Evolutionary conservation across 2,797 vertebrate species (phyloP), one percentile per base, ranked within the genome.

Genomic region (Molossus molossus): DNA sequence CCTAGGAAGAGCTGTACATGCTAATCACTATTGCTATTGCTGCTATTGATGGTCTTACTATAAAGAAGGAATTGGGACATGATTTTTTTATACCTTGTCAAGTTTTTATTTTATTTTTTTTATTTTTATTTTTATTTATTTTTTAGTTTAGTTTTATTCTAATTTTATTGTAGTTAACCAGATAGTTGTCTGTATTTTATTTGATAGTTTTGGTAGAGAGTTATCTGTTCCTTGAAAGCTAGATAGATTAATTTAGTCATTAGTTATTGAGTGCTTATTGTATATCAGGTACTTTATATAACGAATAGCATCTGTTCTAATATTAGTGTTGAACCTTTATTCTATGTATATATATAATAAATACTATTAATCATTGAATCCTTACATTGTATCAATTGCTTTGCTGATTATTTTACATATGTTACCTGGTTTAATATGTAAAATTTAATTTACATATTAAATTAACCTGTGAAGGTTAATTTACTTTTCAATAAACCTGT

Each of bases 61-160:
- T 73, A 94, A 89, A 81, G 69, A 37, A 83, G 40, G 40, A 65
- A 27, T 88, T 50, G 10, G 40, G 11, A 11, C 29, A 53, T 93
- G 17, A 25, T 72, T 70, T 83, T 69, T 90, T 72, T 87, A 40
- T 91, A 9, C 11, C 64, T 82, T 86, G 55, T 94, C 23, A 64
- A 58, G 9, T 87, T 82, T 92, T 94, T 37, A 11, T 33, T 95
- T 91, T n/a, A n/a, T n/a, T n/a, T n/a, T n/a, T n/a, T n/a, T n/a
- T n/a, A n/a, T n/a, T n/a, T n/a, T n/a, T n/a, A n/a, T n/a, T n/a
- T n/a, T n/a, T n/a, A n/a, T n/a, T n/a, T n/a, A n/a, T n/a, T 87
- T 82, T 92, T 94, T 37, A 11, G 29, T 95, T 91, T 77, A 80
- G 69, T 85, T 84, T 89, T 69, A 75, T 87, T 87, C 40, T 73